Percentiles rank a stretch among this genome's conserved stretches.
phyloP scores from a whole-genome alignment of 2,113 vertebrate species.

The Anhinga rufa region DNA sequence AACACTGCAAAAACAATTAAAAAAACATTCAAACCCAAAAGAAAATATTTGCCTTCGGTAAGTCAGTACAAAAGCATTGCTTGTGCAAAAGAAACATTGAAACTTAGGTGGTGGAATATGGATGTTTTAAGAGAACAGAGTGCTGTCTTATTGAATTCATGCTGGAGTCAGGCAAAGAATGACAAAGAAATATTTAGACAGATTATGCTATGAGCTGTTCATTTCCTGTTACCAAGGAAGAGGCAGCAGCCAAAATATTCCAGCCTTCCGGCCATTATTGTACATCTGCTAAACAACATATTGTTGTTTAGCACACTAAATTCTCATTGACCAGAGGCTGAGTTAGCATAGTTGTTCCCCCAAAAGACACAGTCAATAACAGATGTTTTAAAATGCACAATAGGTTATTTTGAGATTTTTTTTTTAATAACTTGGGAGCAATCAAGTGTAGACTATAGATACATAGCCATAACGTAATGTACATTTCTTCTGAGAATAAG shows the following conservation, averaged over 20 bases:
- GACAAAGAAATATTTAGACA: conserved; percentile 58
- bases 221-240: conserved; percentile 71
- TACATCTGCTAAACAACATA: conserved; percentile 67
- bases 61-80: background rate
- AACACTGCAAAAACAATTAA: background rate
- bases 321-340: conserved; percentile 38
- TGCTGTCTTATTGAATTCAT: conserved; percentile 19
- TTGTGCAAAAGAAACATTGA: background rate
- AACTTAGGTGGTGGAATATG: background rate
- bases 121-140: conserved; percentile 10
- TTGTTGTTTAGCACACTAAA: conserved; percentile 41
- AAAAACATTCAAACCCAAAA: background rate
- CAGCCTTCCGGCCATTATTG: conserved; percentile 45
- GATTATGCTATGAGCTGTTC: conserved; percentile 53
- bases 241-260: conserved; percentile 58
- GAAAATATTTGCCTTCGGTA: conserved; percentile 13
- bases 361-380: conserved; percentile 31
- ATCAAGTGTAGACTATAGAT: background rate
- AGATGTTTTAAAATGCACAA: conserved; percentile 49
- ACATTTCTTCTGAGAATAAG: background rate
- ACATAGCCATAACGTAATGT: background rate
- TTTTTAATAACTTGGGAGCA: background rate
- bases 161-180: conserved; percentile 33
- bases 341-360: conserved; percentile 41
- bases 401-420: conserved; percentile 11